A percentile compares a stretch with the other conserved stretches of the same genome.
Evolutionary conservation across 2,888 invertebrate species (phyloP).

Genomic region (Acronicta leporina): DNA sequence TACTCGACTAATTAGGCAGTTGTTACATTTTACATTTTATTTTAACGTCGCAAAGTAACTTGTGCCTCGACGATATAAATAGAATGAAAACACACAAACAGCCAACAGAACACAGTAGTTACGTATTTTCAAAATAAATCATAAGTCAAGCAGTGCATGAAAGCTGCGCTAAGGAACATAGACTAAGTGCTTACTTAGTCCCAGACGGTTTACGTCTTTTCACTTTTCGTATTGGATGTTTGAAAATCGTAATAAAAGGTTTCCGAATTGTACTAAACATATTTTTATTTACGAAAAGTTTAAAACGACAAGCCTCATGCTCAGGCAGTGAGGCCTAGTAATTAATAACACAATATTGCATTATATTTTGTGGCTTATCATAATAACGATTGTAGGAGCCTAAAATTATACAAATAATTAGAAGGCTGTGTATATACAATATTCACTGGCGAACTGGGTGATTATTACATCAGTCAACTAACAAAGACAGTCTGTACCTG

Average conservation of each 20-base stretch:
- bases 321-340: too few species aligned
- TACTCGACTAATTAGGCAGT: too few species aligned
- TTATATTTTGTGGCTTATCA: too few species aligned
- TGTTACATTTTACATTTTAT: background rate
- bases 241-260: background rate
- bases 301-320: too few species aligned
- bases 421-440: too few species aligned
- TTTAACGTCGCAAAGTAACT: constrained; percentile 6
- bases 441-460: too few species aligned
- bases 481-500: constrained; percentile 9
- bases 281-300: too few species aligned
- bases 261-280: background rate
- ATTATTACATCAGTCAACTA: background rate
- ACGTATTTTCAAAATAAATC: constrained; percentile 75
- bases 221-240: too few species aligned
- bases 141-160: constrained; percentile 75
- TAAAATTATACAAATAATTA: too few species aligned
- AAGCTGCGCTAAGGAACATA: constrained; percentile 65
- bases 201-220: too few species aligned
- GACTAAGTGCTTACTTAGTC: constrained; percentile 51
- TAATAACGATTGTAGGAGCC: too few species aligned
- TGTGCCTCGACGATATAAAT: constrained; percentile 43
- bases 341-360: too few species aligned
- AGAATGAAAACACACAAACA: constrained; percentile 58
- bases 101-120: constrained; percentile 56